Evolutionary conservation across 2,113 vertebrate genomes (phyloP).

Genomic region (Fregata magnificens): DNA sequence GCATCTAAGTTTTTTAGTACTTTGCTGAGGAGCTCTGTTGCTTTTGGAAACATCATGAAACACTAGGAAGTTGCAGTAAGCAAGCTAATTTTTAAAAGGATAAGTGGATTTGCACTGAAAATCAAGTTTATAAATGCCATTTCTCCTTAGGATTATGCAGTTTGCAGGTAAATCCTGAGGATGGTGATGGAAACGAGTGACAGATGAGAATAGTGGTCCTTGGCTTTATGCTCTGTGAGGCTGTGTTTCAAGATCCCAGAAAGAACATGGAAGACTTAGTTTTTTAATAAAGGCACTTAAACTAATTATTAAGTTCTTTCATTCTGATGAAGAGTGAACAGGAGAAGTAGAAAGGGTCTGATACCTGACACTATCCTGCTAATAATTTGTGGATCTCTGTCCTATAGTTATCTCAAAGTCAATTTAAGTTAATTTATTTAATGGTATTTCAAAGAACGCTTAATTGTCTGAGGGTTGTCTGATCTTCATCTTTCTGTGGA

Average conservation of each 20-base stretch:
- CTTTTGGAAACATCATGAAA: background rate
- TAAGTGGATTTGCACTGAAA: background rate
- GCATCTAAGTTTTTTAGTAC: background rate
- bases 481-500: background rate
- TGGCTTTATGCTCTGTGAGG: background rate
- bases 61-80: background rate
- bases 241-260: background rate
- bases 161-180: background rate
- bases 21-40: background rate
- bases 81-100: background rate
- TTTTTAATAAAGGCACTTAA: background rate
- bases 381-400: background rate
- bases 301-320: background rate
- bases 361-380: slow-evolving; percentile 13
- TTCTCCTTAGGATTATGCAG: background rate
- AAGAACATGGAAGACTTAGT: background rate
- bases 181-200: background rate
- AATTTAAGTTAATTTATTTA: slow-evolving; percentile 55
- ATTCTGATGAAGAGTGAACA: background rate
- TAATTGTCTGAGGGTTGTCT: slow-evolving; percentile 13
- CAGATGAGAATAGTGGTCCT: background rate
- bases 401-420: background rate
- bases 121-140: background rate
- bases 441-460: slow-evolving; percentile 22
- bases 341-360: background rate